A percentile compares a stretch with the other conserved stretches of the same genome.
Evolutionary conservation across 2,797 vertebrate genomes (phyloP).

Genomic region (Microctenopoma stevenorrisi): DNA sequence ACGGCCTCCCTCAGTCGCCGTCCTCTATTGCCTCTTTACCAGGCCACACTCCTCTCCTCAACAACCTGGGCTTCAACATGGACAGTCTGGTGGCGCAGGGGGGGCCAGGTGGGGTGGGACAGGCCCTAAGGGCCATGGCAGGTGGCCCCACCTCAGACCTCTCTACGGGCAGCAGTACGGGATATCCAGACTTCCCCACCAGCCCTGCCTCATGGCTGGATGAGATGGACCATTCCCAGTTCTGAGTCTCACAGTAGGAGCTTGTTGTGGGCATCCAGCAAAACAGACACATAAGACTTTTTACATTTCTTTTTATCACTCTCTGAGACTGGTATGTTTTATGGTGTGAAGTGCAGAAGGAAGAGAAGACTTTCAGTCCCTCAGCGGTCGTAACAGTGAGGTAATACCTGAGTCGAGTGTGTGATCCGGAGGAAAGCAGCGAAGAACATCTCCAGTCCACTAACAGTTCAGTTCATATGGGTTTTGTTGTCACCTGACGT

Average conservation of each 20-base stretch:
- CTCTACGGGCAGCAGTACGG: slow-evolving; percentile 97
- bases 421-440: slow-evolving; percentile 48
- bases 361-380: slow-evolving; percentile 35
- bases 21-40: slow-evolving; percentile 95
- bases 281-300: slow-evolving; percentile 62
- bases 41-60: slow-evolving; percentile 92
- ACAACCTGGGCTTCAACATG: slow-evolving; percentile 93
- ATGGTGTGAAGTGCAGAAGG: slow-evolving; percentile 52
- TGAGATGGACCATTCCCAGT: slow-evolving; percentile 98
- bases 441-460: slow-evolving; percentile 45
- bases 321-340: slow-evolving; percentile 59
- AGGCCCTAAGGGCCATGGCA: slow-evolving; percentile 93
- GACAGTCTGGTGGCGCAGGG: slow-evolving; percentile 90
- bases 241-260: slow-evolving; percentile 80
- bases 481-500: slow-evolving; percentile 57
- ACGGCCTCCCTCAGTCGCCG: slow-evolving; percentile 95
- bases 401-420: slow-evolving; percentile 20
- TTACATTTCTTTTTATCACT: slow-evolving; percentile 73
- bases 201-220: slow-evolving; percentile 98
- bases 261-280: slow-evolving; percentile 29
- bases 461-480: slow-evolving; percentile 55
- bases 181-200: slow-evolving; percentile 98
- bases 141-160: slow-evolving; percentile 97
- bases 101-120: slow-evolving; percentile 90
- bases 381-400: slow-evolving; percentile 39